Conservation (phyloP, 1,140 invertebrate genomes). For the Drosophila nigrodunni region DNA sequence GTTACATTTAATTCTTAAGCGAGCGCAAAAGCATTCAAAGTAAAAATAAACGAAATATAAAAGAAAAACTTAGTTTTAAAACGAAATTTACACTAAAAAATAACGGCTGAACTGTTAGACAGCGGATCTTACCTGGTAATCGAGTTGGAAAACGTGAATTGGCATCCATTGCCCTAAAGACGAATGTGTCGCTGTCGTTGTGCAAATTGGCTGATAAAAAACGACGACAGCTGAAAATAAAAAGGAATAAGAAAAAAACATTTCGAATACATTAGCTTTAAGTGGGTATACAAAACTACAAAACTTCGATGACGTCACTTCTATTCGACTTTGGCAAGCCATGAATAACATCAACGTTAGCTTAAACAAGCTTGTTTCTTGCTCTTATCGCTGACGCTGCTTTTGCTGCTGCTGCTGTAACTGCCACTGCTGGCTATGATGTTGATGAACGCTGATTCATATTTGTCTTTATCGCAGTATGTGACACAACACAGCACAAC, state of each 20-base stretch:
- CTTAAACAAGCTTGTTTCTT: constrained; percentile 46
- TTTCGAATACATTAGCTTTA: constrained; percentile 68
- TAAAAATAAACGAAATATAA: constrained; percentile 11
- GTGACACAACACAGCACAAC: constrained; percentile 3
- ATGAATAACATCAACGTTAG: constrained; percentile 5
- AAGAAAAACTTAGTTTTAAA: constrained; percentile 9
- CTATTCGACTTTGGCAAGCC: constrained; percentile 23
- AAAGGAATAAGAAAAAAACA: constrained; percentile 19
- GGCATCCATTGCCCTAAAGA: constrained; percentile 60
- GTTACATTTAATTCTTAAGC: constrained; percentile 40
- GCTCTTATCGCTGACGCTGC: constrained; percentile 8
- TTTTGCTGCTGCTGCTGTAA: constrained; percentile 23
- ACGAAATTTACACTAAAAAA: constrained; percentile 15
- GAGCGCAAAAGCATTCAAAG: constrained; percentile 46
- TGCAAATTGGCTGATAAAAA: constrained; percentile 56
- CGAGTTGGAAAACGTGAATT: constrained; percentile 72
- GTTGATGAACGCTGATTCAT: constrained; percentile 59
- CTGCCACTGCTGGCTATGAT: constrained; percentile 8
- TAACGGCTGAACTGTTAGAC: constrained; percentile 19
- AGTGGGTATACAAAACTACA: constrained; percentile 45
- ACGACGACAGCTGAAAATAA: constrained; percentile 55
- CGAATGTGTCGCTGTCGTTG: constrained; percentile 37
- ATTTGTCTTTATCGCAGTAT: constrained; percentile 36
- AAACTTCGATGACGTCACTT: constrained; percentile 63
- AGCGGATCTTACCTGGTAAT: constrained; percentile 69